Conservation (phyloP, 2,888 invertebrate genomes). For the Sialis lutaria region DNA sequence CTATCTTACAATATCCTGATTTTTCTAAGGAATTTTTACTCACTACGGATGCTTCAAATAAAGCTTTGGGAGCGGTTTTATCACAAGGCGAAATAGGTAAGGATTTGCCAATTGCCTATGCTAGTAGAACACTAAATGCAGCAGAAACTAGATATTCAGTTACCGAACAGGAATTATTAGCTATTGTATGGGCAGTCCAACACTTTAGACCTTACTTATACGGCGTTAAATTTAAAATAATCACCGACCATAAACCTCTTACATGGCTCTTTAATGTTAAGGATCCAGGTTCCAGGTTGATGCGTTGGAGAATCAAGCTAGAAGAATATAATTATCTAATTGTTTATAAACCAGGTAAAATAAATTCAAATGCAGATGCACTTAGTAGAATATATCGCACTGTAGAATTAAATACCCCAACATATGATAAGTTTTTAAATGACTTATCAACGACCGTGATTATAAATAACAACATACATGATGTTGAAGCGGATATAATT, state of each 20-base stretch:
- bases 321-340: slow-evolving; percentile 1
- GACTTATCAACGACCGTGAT: too few species aligned
- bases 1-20: slow-evolving; percentile 6
- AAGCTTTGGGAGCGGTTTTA: background rate
- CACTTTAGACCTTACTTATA: slow-evolving; percentile 11
- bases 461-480: too few species aligned
- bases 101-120: background rate
- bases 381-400: too few species aligned
- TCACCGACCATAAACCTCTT: slow-evolving; percentile 10
- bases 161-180: slow-evolving; percentile 9
- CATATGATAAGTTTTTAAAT: too few species aligned
- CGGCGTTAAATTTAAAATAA: slow-evolving; percentile 10
- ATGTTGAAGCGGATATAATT: too few species aligned
- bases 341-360: background rate
- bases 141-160: slow-evolving; percentile 1
- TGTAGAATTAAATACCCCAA: too few species aligned
- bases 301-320: slow-evolving; percentile 6
- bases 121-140: background rate
- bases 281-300: slow-evolving; percentile 7
- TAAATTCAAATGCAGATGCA: background rate
- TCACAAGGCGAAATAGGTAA: slow-evolving; percentile 1
- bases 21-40: background rate
- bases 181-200: slow-evolving; percentile 9
- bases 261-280: slow-evolving; percentile 7
- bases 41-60: slow-evolving; percentile 1